Conservation (phyloP, 92 coral and sea anemone species). For the Siderastrea radians region DNA sequence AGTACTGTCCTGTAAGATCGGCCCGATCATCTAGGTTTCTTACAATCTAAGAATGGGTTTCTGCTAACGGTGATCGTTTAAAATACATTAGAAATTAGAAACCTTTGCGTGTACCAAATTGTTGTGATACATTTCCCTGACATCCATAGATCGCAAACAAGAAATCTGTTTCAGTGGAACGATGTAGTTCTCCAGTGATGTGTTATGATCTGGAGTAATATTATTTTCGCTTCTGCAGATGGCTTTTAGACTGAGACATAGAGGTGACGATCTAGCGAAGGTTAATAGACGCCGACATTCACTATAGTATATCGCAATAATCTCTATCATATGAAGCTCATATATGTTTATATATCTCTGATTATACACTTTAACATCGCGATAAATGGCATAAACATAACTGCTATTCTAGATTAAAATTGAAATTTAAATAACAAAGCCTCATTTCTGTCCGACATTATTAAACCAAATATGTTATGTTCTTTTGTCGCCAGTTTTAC, state of each 20-base stretch:
- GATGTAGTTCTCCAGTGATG: background rate
- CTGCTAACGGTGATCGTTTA: background rate
- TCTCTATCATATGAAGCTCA: background rate
- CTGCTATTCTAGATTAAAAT: background rate
- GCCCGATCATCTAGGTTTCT: background rate
- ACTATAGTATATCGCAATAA: background rate
- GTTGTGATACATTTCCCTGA: constrained; percentile 21
- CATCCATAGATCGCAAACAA: background rate
- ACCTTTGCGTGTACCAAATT: constrained; percentile 37
- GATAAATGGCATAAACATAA: background rate
- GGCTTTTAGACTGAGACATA: background rate
- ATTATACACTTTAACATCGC: background rate
- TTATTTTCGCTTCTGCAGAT: background rate
- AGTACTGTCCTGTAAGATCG: too few species aligned
- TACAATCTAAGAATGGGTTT: background rate
- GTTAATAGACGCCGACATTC: background rate
- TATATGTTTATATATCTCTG: background rate
- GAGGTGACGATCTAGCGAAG: background rate
- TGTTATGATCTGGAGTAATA: background rate
- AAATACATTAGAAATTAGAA: background rate
- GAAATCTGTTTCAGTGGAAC: background rate
- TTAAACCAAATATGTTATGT: background rate
- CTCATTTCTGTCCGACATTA: too few species aligned
- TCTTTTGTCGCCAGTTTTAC: background rate
- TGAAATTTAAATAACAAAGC: background rate